phyloP scores from a whole-genome alignment of 2,113 vertebrate species.

The Tympanuchus pallidicinctus region DNA sequence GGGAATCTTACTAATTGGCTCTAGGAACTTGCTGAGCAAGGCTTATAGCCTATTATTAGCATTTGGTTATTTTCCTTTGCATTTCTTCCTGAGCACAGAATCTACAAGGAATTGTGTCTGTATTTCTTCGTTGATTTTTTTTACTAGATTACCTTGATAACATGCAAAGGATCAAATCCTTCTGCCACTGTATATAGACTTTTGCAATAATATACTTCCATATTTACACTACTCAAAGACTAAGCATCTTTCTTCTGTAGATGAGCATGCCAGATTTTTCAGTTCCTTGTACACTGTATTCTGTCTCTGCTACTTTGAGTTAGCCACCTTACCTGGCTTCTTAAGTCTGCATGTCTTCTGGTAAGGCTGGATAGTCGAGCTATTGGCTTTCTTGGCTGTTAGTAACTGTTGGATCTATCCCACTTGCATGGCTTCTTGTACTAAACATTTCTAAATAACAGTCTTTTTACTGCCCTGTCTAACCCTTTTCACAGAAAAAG shows the following conservation, averaged over 20 bases:
- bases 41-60: not conserved
- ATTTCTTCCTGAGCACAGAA: not conserved
- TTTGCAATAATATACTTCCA: not conserved
- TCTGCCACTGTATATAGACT: not conserved
- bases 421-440: not conserved
- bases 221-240: not conserved
- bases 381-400: not conserved
- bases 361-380: not conserved
- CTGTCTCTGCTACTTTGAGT: not conserved
- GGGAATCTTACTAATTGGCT: conserved; percentile 33
- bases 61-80: not conserved
- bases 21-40: conserved; percentile 39
- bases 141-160: not conserved
- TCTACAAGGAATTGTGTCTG: not conserved
- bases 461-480: not conserved
- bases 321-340: not conserved
- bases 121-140: not conserved
- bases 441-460: not conserved
- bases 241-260: not conserved
- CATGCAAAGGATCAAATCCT: not conserved
- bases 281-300: not conserved
- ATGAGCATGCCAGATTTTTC: not conserved
- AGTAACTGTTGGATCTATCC: not conserved
- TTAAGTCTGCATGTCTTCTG: not conserved
- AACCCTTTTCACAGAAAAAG: not conserved